Evolutionary conservation across 53 echinoderm and acorn worm genomes (phyloP).

Genomic region (Paelopatides confundens): DNA sequence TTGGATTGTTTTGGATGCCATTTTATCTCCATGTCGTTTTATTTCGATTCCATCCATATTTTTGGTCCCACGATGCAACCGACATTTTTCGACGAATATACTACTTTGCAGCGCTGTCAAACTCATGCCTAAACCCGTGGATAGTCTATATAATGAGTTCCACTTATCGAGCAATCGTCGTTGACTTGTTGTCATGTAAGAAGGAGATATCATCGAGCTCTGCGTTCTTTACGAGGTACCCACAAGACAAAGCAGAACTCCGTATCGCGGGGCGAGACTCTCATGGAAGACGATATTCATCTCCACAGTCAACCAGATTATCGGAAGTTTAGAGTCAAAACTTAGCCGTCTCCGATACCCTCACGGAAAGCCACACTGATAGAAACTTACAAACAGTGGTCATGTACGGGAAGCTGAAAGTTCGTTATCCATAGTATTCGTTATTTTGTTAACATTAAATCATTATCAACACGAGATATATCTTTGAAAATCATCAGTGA

Average conservation of each 20-base stretch:
- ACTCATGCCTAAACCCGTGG: constrained; percentile 67
- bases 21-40: constrained; percentile 71
- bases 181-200: constrained; percentile 58
- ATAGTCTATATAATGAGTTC: constrained; percentile 67
- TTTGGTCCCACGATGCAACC: constrained; percentile 29
- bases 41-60: constrained; percentile 57
- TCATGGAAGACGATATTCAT: not conserved
- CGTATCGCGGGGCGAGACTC: not conserved
- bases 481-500: no score
- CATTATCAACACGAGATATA: no score
- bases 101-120: constrained; percentile 67
- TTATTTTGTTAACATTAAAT: no score
- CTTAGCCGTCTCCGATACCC: no score
- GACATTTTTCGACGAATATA: constrained; percentile 46
- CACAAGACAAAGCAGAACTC: not conserved
- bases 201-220: constrained; percentile 30
- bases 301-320: not conserved
- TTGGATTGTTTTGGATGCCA: constrained; percentile 81
- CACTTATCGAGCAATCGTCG: constrained; percentile 61
- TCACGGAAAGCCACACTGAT: no score
- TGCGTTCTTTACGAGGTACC: constrained; percentile 18
- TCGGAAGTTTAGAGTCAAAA: not conserved
- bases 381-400: no score
- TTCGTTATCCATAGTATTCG: no score
- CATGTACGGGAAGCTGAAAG: no score